These are phyloP conservation scores for Vireo altiloquus DNA, from an alignment of 2,113 vertebrate genomes.

Conservation along the genomic window DNA sequence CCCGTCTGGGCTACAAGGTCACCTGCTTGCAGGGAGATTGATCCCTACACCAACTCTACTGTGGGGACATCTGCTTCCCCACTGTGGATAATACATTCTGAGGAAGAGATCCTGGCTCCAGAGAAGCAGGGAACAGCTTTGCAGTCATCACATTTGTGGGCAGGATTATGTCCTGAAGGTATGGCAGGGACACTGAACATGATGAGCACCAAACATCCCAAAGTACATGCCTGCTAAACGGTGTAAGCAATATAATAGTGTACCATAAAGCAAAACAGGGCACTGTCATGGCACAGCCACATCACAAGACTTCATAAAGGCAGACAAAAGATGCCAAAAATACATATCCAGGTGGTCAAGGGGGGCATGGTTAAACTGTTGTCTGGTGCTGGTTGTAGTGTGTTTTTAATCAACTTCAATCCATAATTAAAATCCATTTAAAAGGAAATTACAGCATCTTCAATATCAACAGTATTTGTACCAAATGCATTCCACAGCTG, in stretches of 20 bases:
- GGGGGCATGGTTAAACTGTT: not conserved
- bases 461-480: not conserved
- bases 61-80: not conserved
- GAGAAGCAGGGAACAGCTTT: not conserved
- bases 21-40: not conserved
- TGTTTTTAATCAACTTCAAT: not conserved
- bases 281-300: not conserved
- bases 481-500: not conserved
- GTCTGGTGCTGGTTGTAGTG: rapidly evolving
- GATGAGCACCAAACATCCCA: not conserved
- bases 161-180: not conserved
- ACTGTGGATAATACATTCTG: not conserved
- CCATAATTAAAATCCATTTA: not conserved
- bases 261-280: not conserved
- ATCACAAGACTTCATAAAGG: not conserved
- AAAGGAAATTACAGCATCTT: not conserved
- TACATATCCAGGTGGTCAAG: not conserved
- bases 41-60: not conserved
- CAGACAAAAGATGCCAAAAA: not conserved
- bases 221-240: not conserved
- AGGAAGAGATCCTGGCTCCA: not conserved
- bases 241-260: not conserved
- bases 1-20: not conserved
- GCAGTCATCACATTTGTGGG: not conserved
- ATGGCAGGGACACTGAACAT: not conserved